Evolutionary conservation across 1,140 invertebrate genomes (phyloP).

Genomic region (Plutomurus gul): DNA sequence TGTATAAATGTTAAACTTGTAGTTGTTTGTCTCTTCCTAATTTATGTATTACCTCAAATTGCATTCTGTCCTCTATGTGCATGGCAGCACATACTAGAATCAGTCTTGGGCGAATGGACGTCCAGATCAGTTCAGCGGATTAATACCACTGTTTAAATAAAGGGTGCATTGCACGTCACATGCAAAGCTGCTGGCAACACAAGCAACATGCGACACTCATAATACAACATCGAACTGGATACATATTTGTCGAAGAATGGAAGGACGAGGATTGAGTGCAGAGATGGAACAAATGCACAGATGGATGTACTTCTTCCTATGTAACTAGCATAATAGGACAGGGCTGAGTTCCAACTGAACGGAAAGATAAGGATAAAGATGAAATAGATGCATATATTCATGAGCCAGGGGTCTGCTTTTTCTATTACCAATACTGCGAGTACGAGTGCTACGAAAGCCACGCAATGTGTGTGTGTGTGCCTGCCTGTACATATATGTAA

Average conservation of each 20-base stretch:
- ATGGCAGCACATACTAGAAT: too few relatives aligned
- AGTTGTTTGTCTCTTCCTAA: too few relatives aligned
- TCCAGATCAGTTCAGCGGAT: too few relatives aligned
- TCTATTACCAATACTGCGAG: background rate
- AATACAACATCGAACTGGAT: constrained; percentile 6
- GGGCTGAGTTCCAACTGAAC: too few relatives aligned
- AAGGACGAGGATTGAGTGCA: background rate
- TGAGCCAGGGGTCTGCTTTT: background rate
- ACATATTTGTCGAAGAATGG: background rate
- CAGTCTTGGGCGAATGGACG: background rate
- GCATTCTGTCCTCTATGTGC: too few relatives aligned
- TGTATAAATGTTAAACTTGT: too few relatives aligned
- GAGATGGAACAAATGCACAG: constrained; percentile 1
- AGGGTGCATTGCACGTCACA: too few relatives aligned
- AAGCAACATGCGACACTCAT: too few relatives aligned
- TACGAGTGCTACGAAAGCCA: background rate
- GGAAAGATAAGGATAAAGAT: constrained; percentile 6
- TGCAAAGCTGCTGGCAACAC: too few relatives aligned
- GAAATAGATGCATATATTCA: constrained; percentile 16
- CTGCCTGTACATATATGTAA: too few relatives aligned
- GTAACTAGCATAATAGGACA: background rate
- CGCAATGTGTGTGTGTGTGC: background rate
- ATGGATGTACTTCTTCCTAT: background rate
- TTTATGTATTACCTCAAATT: too few relatives aligned
- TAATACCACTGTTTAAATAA: too few relatives aligned